Evolutionary conservation across 2,888 invertebrate genomes (phyloP), one percentile per base, ranked within the genome.

Genomic region (Nymphalis urticae): DNA sequence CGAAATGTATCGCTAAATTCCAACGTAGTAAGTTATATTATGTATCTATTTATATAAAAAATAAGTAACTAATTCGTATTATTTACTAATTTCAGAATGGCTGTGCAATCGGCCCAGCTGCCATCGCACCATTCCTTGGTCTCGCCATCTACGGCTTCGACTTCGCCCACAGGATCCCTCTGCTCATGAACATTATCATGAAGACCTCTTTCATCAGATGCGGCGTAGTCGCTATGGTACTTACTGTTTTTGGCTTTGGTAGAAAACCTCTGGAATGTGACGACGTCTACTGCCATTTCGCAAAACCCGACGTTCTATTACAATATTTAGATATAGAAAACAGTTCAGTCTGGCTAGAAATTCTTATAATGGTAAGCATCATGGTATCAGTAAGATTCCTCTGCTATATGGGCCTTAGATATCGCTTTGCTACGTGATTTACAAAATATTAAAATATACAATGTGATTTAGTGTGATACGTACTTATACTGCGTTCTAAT

Each of bases 141-240:
- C 83, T 95, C 19, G 95, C 94, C 0, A 94, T 95, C 71, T 95
- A 95, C 82, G 95, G 95, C 0, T 95, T 95, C 74, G 95, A 95
- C 82, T 95, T 95, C 85, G 95, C 95, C 0, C 91, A 93, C 54
- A 88, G 94, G 73, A 95, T 95, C 68, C 94, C 95, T 0, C 83
- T 92, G 6, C 75, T 93, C 24, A 94, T 95, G 94, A 93, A 94
- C 80, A 83, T 94, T 6, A 74, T 95, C 5, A 95, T 95, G 94
- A 95, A 94, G 80, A 92, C 93, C 7, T 95, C 95, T 32, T 95
- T 95, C 84, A 93, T 95, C 73, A 91, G 95, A 24, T 94, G 95
- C 73, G 95, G 95, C 0, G 94, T 95, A 3, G 95, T 95, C 17
- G 94, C 94, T 0, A 87, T 95, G 81, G 91, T 95, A 0, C 80